Conservation (phyloP, 2,797 vertebrate genomes). For the Anas bernieri region DNA sequence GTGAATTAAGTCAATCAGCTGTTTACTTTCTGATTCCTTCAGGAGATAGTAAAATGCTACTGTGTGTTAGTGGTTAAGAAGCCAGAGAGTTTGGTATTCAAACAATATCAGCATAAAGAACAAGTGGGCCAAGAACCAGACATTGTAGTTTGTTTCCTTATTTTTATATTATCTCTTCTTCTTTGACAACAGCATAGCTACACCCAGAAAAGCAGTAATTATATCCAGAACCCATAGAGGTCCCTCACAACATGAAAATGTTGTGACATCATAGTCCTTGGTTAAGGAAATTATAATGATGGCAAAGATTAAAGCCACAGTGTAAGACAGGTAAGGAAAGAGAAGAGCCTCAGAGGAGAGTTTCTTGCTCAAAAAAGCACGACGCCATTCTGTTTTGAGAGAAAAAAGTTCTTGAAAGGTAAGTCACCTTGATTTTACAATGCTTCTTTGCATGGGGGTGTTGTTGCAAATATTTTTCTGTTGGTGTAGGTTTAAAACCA, state of each 20-base stretch:
- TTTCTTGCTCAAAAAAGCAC: background rate
- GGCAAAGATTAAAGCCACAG: conserved; percentile 54
- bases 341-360: background rate
- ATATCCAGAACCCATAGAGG: conserved; percentile 31
- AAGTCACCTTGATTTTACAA: conserved; percentile 1
- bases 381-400: background rate
- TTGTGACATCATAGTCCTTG: conserved; percentile 57
- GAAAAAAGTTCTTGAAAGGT: background rate
- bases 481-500: background rate
- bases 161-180: conserved; percentile 27
- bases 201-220: conserved; percentile 41
- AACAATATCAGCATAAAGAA: background rate
- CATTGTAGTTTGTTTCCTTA: background rate
- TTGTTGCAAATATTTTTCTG: background rate
- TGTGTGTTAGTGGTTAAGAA: background rate
- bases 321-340: background rate
- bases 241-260: conserved; percentile 63
- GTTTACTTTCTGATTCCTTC: conserved; percentile 17
- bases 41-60: background rate
- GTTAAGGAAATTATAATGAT: conserved; percentile 65
- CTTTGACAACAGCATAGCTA: conserved; percentile 10
- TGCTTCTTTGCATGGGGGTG: background rate
- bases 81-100: background rate
- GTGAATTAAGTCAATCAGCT: conserved; percentile 34
- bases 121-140: background rate